Conservation (phyloP, 92 coral and sea anemone species). For the Metridium senile region DNA sequence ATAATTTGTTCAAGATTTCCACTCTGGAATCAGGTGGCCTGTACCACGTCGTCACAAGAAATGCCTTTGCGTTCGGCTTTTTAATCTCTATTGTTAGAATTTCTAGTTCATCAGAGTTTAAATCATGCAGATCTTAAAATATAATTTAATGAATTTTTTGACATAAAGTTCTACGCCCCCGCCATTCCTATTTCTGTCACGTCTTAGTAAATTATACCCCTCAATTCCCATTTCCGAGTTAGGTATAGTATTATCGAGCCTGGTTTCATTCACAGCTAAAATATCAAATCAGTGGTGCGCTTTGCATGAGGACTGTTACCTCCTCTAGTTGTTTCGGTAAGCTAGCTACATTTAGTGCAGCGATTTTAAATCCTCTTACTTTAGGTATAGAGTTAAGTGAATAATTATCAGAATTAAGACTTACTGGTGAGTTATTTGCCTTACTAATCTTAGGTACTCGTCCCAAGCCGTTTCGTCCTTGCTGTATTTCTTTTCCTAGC, state of each 20-base stretch:
- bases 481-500: background rate
- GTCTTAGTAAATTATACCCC: conserved; percentile 13
- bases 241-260: conserved; percentile 3
- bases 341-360: conserved; percentile 17
- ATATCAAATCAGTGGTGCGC: conserved; percentile 2
- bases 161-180: conserved; percentile 25
- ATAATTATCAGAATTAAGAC: background rate
- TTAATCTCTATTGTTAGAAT: conserved; percentile 2
- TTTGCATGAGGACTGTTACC: background rate
- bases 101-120: too few species aligned
- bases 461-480: conserved; percentile 15
- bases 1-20: conserved; percentile 10
- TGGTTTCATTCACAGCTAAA: conserved; percentile 19
- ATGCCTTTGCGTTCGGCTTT: conserved; percentile 19
- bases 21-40: conserved; percentile 26
- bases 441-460: conserved; percentile 3
- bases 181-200: conserved; percentile 19
- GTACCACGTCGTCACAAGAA: conserved; percentile 33
- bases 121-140: too few species aligned
- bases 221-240: conserved; percentile 16
- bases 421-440: conserved; percentile 1
- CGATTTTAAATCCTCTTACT: conserved; percentile 1
- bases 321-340: conserved; percentile 7
- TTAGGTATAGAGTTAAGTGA: background rate
- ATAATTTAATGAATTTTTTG: too few species aligned